These are phyloP conservation scores for Stictonetta naevosa DNA, from an alignment of 2,113 vertebrate species.

Conservation along the genomic window DNA sequence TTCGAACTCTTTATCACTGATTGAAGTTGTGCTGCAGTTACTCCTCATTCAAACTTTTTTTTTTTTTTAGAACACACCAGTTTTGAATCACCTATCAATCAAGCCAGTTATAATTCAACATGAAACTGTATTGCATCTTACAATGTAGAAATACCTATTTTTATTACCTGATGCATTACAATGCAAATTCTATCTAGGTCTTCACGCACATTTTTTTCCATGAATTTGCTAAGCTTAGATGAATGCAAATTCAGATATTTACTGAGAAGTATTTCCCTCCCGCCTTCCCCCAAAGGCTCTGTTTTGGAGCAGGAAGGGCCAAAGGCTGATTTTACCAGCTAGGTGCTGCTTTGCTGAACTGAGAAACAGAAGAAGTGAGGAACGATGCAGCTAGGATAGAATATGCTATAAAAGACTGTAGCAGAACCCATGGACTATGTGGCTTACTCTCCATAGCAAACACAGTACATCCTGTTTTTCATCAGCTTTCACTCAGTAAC, in stretches of 20 bases:
- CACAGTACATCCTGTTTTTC: neutral
- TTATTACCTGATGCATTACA: neutral
- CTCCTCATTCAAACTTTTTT: neutral
- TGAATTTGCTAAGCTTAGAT: neutral
- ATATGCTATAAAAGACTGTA: neutral
- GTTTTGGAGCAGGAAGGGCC: neutral
- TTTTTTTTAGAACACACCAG: neutral
- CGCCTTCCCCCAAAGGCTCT: rapidly evolving
- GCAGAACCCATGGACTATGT: neutral
- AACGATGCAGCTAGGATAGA: neutral
- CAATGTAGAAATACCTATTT: neutral
- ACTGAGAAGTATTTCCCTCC: neutral
- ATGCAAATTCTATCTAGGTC: neutral
- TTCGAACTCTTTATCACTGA: neutral
- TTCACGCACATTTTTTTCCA: neutral
- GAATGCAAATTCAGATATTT: neutral
- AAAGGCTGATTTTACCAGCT: neutral
- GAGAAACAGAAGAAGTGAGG: neutral
- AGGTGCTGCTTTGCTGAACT: neutral
- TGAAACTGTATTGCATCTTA: neutral
- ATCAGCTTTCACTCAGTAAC: neutral
- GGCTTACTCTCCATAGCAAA: neutral
- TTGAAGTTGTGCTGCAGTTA: neutral
- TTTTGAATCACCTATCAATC: neutral
- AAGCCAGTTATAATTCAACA: neutral